Evolutionary conservation across 2,797 vertebrate genomes (phyloP).

Genomic region (Alca torda): DNA sequence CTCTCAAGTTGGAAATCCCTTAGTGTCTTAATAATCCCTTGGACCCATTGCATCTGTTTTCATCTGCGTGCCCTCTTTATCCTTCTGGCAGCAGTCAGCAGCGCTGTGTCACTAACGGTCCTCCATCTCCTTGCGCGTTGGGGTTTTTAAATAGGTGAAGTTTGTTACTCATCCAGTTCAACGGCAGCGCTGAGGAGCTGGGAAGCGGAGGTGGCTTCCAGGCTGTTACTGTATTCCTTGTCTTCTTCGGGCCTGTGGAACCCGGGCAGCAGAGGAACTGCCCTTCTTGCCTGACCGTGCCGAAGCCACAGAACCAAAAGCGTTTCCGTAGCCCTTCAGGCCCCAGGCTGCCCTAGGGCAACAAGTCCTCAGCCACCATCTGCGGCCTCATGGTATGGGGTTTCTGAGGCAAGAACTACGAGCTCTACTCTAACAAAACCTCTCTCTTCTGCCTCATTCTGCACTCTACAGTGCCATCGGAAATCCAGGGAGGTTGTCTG

Average conservation of each 20-base stretch:
- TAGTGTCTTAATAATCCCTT: conserved; percentile 31
- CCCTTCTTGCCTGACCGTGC: neutral
- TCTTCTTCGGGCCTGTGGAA: neutral
- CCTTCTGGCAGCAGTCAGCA: neutral
- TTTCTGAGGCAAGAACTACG: neutral
- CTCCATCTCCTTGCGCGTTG: neutral
- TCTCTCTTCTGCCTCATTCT: neutral
- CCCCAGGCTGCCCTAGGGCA: neutral
- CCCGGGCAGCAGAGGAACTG: neutral
- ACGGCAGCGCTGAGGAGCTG: neutral
- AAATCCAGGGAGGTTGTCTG: neutral
- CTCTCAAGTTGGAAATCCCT: conserved; percentile 39
- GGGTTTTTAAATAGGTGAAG: neutral
- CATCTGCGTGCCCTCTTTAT: neutral
- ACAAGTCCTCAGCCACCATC: neutral
- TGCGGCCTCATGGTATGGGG: neutral
- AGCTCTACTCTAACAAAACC: neutral
- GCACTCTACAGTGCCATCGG: neutral
- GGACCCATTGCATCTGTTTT: neutral
- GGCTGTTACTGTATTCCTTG: neutral
- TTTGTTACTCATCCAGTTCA: neutral
- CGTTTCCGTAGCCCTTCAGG: accelerated
- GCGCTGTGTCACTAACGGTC: neutral
- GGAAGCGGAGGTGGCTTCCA: neutral
- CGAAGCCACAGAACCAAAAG: neutral